Conservation (phyloP, 1,140 invertebrate genomes). For the Drosophila sp. region DNA sequence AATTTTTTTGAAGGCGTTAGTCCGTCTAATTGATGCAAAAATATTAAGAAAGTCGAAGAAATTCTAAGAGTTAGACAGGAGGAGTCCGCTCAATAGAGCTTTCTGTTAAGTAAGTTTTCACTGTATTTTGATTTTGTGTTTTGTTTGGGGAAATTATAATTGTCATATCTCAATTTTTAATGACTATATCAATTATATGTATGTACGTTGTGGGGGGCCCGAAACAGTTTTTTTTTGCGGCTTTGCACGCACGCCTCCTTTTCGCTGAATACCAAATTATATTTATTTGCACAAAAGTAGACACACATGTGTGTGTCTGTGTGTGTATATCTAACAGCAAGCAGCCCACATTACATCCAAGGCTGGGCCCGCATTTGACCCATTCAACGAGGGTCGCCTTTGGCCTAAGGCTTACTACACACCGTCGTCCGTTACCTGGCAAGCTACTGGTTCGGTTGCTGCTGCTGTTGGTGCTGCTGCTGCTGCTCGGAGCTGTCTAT, state of each 20-base stretch:
- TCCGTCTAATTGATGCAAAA: too few species aligned
- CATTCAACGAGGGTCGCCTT: slow-evolving; percentile 15
- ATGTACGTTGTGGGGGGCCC: background rate
- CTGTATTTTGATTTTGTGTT: background rate
- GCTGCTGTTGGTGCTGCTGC: slow-evolving; percentile 8
- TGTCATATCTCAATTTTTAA: background rate
- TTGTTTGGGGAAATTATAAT: background rate
- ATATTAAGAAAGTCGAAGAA: too few species aligned
- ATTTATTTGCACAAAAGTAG: slow-evolving; percentile 13
- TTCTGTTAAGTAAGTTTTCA: too few species aligned
- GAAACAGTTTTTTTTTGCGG: background rate
- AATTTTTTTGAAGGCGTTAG: too few species aligned
- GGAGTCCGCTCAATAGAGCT: too few species aligned
- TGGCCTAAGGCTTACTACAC: slow-evolving; percentile 24
- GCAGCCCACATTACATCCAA: slow-evolving; percentile 38
- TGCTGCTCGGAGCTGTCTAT: slow-evolving; percentile 20
- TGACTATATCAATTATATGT: slow-evolving; percentile 6
- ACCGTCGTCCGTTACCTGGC: background rate
- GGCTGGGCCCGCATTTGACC: slow-evolving; percentile 48
- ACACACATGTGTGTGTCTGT: background rate
- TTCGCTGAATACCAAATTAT: slow-evolving; percentile 11
- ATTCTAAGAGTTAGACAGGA: too few species aligned
- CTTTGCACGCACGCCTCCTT: background rate
- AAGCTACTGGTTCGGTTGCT: slow-evolving; percentile 10
- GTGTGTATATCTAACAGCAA: slow-evolving; percentile 24